These are phyloP conservation scores for Camptogramma bilineatum DNA, from an alignment of 2,888 invertebrate genomes.

Conservation along the genomic window DNA sequence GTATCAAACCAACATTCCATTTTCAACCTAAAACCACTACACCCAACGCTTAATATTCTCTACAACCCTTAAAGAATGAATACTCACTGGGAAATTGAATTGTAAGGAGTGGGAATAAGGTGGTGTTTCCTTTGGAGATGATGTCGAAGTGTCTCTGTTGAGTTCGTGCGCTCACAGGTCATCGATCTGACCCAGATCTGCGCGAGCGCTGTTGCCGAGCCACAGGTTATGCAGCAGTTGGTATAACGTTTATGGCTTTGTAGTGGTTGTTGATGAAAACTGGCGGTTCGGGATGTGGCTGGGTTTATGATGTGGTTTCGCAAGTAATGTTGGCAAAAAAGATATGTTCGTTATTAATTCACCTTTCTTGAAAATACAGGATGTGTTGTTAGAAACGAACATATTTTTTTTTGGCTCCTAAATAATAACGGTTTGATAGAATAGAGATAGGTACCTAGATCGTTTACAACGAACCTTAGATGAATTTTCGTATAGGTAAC, in stretches of 20 bases:
- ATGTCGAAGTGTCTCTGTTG: slow-evolving; percentile 1
- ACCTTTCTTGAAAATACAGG: no score
- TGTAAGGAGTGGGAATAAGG: background rate
- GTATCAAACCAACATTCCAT: background rate
- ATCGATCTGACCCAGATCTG: slow-evolving; percentile 67
- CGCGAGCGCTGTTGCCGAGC: slow-evolving; percentile 48
- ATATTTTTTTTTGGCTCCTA: no score
- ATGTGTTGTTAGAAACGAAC: no score
- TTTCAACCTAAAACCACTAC: background rate
- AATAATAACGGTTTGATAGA: no score
- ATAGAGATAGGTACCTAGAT: no score
- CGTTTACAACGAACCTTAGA: no score
- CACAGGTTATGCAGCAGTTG: background rate
- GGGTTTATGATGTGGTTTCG: slow-evolving; percentile 4
- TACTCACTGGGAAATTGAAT: background rate
- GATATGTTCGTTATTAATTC: no score
- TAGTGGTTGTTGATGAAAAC: slow-evolving; percentile 12
- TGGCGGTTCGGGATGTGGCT: slow-evolving; percentile 1
- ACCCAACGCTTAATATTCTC: background rate
- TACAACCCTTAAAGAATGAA: background rate
- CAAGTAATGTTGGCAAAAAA: background rate
- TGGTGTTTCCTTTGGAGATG: background rate
- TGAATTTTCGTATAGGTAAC: no score
- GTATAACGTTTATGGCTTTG: slow-evolving; percentile 38
- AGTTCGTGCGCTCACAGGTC: slow-evolving; percentile 56